phyloP scores from a whole-genome alignment of 2,113 vertebrate genomes.

The Corynorhinus townsendii region DNA sequence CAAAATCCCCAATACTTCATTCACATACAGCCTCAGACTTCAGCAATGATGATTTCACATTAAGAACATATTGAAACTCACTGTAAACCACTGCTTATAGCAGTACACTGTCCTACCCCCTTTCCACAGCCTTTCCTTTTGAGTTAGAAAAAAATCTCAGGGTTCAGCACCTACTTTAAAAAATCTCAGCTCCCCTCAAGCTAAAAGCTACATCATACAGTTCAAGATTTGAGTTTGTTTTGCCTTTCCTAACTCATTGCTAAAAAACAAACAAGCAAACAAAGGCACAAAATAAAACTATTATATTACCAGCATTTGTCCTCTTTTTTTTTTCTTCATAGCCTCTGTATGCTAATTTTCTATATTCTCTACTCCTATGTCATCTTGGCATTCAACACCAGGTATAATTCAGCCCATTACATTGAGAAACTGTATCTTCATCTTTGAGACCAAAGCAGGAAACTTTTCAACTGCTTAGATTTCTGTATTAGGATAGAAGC shows the following conservation, averaged over 20 bases:
- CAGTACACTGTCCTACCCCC: not conserved
- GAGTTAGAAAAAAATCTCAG: not conserved
- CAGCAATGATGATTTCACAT: not conserved
- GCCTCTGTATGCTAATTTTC: not conserved
- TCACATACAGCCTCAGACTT: not conserved
- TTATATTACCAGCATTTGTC: not conserved
- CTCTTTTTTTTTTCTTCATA: not conserved
- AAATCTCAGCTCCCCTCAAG: not conserved
- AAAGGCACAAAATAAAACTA: not conserved
- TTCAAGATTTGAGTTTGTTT: not conserved
- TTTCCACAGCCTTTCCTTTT: not conserved
- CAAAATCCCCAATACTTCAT: not conserved
- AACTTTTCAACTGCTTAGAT: not conserved
- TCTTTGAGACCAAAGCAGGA: not conserved
- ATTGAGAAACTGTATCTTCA: not conserved
- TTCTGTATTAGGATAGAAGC: not conserved
- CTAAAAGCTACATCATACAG: not conserved
- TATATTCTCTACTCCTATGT: not conserved
- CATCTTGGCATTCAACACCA: not conserved
- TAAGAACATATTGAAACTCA: not conserved
- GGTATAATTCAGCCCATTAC: not conserved
- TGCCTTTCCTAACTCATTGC: not conserved
- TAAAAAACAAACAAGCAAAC: not conserved
- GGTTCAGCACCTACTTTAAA: not conserved
- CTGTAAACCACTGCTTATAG: not conserved